Evolutionary conservation across 2,888 invertebrate genomes (phyloP).

Genomic region (Pyrochroa serraticornis): DNA sequence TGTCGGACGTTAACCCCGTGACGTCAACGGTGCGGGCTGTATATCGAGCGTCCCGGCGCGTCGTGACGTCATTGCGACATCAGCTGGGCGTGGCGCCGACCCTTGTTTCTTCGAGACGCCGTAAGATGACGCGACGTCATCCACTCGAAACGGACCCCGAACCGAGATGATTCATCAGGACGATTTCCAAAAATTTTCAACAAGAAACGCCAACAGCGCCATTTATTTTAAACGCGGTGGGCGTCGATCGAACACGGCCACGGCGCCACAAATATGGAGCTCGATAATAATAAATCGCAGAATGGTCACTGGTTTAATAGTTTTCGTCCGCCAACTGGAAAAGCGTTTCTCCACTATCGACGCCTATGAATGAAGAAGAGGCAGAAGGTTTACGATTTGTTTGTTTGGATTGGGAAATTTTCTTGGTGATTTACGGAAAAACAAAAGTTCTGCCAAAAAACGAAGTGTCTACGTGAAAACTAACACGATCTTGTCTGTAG

Average conservation of each 20-base stretch:
- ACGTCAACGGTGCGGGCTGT: slow-evolving; percentile 49
- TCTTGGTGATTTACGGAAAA: too few species aligned
- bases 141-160: too few species aligned
- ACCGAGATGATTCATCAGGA: slow-evolving; percentile 5
- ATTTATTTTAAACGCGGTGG: not conserved
- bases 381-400: not conserved
- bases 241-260: not conserved
- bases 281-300: slow-evolving; percentile 1
- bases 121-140: slow-evolving; percentile 24
- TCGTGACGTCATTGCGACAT: slow-evolving; percentile 56
- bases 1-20: slow-evolving; percentile 51
- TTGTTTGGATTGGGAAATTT: too few species aligned
- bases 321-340: not conserved
- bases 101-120: slow-evolving; percentile 14
- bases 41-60: slow-evolving; percentile 53
- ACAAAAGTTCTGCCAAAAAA: too few species aligned
- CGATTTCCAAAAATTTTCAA: not conserved
- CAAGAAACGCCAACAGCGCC: too few species aligned
- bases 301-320: slow-evolving; percentile 9
- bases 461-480: too few species aligned
- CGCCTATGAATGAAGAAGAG: slow-evolving; percentile 3
- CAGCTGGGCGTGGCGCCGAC: slow-evolving; percentile 56
- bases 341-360: slow-evolving; percentile 1
- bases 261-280: not conserved
- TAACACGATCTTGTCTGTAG: too few species aligned